Evolutionary conservation across 2,113 vertebrate species (phyloP), one percentile per base, ranked within the genome.

Genomic region (Ptyas mucosa): DNA sequence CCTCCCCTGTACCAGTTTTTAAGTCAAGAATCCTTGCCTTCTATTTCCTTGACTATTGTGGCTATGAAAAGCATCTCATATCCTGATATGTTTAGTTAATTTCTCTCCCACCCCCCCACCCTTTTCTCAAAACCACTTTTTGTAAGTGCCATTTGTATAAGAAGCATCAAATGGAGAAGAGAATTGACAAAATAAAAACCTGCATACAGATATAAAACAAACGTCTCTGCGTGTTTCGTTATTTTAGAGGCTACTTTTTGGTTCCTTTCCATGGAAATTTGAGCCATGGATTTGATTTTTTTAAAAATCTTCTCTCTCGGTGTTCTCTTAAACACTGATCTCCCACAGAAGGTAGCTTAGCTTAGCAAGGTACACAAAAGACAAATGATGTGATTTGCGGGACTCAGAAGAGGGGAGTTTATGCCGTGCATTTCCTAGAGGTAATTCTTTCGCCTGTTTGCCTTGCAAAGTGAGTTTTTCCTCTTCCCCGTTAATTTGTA

Each of bases 61-160:
- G 96, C 95, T 96, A 95, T 96, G 95, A 93, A 93, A 87, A 96
- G 94, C 96, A 96, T 97, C 97, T 98, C 97, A 96, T 93, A 53
- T 87, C 97, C 93, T 88, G 96, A 96, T 93, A 96, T 95, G 95
- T 89, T 96, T 92, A 93, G 96, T 95, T 96, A 96, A 96, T 98
- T 98, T 95, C 97, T 95, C 43, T 46, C 3, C 43, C 43, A 3
- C 43, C 95, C 96, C 97, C 51, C 51, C 51, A 9, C 51, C 9
- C 46, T 49, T 97, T 97, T 97, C 93, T 97, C 93, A 98, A 98
- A 90, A 96, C 97, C 98, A 98, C 97, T 98, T 98, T 61, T 98
- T 98, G 98, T 97, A 98, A 97, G 98, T 99, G 98, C 98, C 98
- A 98, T 99, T 99, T 98, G 98, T 99, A 99, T 98, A 99, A 98